Base-by-base conservation (phyloP, 2,888 invertebrate species). In the Sphinx pinastri region DNA sequence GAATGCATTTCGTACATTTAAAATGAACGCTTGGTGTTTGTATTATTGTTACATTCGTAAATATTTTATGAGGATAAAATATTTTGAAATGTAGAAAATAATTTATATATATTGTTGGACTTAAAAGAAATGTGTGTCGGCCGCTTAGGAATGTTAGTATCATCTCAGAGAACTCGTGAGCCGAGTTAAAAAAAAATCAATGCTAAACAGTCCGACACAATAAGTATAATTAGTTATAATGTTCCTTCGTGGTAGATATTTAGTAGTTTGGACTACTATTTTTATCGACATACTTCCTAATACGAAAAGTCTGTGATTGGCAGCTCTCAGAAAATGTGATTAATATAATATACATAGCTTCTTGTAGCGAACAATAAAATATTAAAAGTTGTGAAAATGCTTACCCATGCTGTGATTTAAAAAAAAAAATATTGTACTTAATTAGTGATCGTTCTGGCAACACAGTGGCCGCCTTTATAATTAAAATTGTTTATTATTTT, bases 11-110 rank as follows among this genome's bases (percentile, higher is more conserved):
- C 47, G 19, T 49, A 19, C 5, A 13, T 13, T 19, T 16, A n/a
- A 45, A 13, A 63, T 49, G 63, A 47, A 63, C 2, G 49, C 19
- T 49, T 63, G 19, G 47, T 63, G 63, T 47, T 63, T 19, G 49
- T 13, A 3, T 55, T 73, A 66, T 45, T 38, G 19, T 10, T 57
- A 25, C 25, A 6, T 25, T 57, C 19, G 3, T 12, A 13, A 1
- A 2, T 38, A 38, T 38, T 38, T 38, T 8, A 38, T 38, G 38
- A 0, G 7, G 38, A 38, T 5, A 38, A 38, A 5, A 38, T 38
- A 8, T 8, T 38, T 25, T 25, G 25, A 2, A 38, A 38, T 38
- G 38, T 38, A 38, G 6, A 38, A 38, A 38, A 38, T 38, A 25
- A 2, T 25, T 25, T 25, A 25, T 25, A 2, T 25, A 25, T 25